A percentile compares a stretch with the other conserved stretches of the same genome.
phyloP scores from a whole-genome alignment of 2,888 invertebrate genomes.

The Athalia rosae region DNA sequence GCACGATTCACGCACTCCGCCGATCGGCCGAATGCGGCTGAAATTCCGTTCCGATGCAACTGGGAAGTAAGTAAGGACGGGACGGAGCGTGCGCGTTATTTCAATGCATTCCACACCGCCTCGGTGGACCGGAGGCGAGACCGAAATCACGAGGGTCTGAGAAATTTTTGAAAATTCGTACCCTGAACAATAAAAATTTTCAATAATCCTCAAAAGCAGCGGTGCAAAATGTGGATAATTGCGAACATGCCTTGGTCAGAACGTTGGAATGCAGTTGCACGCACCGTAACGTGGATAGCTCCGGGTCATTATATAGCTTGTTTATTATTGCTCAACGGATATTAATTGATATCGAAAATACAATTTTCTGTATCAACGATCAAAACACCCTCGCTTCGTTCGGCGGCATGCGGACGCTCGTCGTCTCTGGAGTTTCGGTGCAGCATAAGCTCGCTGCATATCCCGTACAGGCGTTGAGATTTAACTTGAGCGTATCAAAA shows the following conservation, averaged over 20 bases:
- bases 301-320: slow-evolving; percentile 65
- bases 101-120: no score
- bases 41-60: slow-evolving; percentile 8
- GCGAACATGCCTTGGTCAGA: background rate
- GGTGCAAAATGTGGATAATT: slow-evolving; percentile 33
- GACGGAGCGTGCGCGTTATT: no score
- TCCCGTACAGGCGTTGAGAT: no score
- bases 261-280: background rate
- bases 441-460: no score
- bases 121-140: no score
- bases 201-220: background rate
- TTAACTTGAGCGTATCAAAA: no score
- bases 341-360: slow-evolving; percentile 72
- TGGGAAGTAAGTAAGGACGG: no score
- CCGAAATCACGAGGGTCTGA: no score
- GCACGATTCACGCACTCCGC: background rate
- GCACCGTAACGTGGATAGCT: slow-evolving; percentile 15
- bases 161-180: no score
- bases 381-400: slow-evolving; percentile 61
- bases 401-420: no score
- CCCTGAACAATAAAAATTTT: no score
- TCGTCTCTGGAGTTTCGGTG: no score
- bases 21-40: slow-evolving; percentile 29
- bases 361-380: slow-evolving; percentile 72
- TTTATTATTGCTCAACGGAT: slow-evolving; percentile 69